Evolutionary conservation across 2,888 invertebrate species (phyloP), one percentile per base, ranked within the genome.

Genomic region (Dryocosmus kuriphilus): DNA sequence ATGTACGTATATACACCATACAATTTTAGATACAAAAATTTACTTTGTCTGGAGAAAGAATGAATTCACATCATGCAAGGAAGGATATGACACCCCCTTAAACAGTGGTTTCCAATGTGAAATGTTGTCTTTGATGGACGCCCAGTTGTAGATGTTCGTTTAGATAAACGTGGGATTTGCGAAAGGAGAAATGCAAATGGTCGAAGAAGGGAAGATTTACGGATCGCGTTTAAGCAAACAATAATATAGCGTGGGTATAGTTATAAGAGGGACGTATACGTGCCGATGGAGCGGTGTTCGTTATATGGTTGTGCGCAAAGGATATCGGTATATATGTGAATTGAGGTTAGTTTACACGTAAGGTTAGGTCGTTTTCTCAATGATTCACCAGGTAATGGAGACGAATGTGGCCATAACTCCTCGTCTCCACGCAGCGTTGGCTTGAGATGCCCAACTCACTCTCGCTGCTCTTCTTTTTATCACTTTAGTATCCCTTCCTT

Each of bases 381-480:
- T 89, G 89, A 89, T 89, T 89, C 89, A 89, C 86, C 85, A 86
- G 82, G 85, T 90, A 90, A 90, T 90, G 89, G 89, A 90, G 89
- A 90, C 89, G 89, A 89, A 90, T 90, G 89, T 85, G 87, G 85
- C 86, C 86, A 88, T 89, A 89, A 90, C 88, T 90, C 84, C 85
- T 88, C 86, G 87, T 87, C 82, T 84, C 80, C 82, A 74, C 77
- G 61, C 78, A 78, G 63, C 63, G 63, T 16, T 78, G 24, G 24
- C 65, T 38, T 24, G 41, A 65, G 60, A 24, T 73, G 22, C 19
- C 24, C 41, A 60, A 38, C 27, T 74, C 35, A 62, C 63, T 74
- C 46, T 51, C 60, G 6, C 35, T 6, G 41, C 32, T 71, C 61
- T 41, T 73, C 24, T 55, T 75, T 57, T 61, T 60, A 65, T 38